These are phyloP conservation scores for Microplitis demolitor DNA, from an alignment of 1,140 invertebrate species.

Conservation along the genomic window DNA sequence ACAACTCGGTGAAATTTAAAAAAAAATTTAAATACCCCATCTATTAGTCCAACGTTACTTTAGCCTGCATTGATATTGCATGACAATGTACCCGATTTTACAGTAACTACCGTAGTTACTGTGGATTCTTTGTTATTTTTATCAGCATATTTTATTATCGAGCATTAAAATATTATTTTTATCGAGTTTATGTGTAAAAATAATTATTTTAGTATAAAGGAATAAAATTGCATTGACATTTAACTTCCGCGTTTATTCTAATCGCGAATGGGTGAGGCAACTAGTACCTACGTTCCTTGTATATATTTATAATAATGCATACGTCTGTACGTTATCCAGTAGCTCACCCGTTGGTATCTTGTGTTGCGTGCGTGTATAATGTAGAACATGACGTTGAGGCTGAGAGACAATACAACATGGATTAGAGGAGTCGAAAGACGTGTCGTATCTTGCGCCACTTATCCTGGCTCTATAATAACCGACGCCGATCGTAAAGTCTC, in stretches of 20 bases:
- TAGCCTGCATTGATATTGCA: slow-evolving; percentile 10
- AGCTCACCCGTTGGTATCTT: not conserved
- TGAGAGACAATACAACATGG: slow-evolving; percentile 13
- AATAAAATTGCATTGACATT: slow-evolving; percentile 5
- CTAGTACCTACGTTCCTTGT: not conserved
- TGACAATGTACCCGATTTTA: slow-evolving; percentile 29
- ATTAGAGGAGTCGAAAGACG: slow-evolving; percentile 2
- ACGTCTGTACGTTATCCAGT: slow-evolving; percentile 2
- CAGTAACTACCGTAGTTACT: not conserved
- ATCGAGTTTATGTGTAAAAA: not conserved
- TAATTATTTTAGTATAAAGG: not conserved
- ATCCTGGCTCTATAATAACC: slow-evolving; percentile 27
- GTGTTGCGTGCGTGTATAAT: not conserved
- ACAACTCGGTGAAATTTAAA: not conserved
- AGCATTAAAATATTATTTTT: not conserved
- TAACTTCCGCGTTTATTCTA: slow-evolving; percentile 7
- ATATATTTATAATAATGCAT: no score
- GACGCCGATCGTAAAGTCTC: slow-evolving; percentile 27
- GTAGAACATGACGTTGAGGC: slow-evolving; percentile 7
- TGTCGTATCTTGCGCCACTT: slow-evolving; percentile 24
- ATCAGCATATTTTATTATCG: no score
- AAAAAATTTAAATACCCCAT: not conserved
- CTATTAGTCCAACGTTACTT: slow-evolving; percentile 14
- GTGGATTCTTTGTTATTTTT: no score
- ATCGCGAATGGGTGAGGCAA: slow-evolving; percentile 1